Conservation (phyloP, 1,140 invertebrate species). For the Papilio dardanus region DNA sequence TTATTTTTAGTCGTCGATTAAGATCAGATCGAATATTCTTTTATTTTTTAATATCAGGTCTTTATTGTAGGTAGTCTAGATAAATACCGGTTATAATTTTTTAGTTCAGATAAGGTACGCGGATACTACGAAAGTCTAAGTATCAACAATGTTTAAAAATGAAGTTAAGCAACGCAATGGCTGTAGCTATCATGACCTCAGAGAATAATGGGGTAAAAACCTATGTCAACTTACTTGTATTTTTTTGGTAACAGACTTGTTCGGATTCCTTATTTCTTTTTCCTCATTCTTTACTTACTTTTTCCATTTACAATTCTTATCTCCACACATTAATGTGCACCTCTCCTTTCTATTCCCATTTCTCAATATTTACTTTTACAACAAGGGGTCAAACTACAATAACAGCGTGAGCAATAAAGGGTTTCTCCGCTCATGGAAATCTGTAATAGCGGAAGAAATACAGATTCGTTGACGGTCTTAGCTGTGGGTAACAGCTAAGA, state of each 20-base stretch:
- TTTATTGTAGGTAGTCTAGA: neutral
- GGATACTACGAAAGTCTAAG: neutral
- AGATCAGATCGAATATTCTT: neutral
- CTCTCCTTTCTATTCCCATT: too few species aligned
- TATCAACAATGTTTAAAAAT: neutral
- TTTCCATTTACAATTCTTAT: too few species aligned
- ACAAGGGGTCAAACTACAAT: too few species aligned
- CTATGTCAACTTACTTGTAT: neutral
- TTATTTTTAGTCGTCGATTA: conserved; percentile 6
- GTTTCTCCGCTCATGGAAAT: too few species aligned
- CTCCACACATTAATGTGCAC: too few species aligned
- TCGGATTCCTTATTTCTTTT: neutral
- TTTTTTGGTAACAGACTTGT: neutral
- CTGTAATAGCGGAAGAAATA: too few species aligned
- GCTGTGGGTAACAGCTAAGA: neutral
- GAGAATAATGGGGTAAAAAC: neutral
- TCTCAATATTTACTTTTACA: too few species aligned
- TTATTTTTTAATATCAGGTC: neutral
- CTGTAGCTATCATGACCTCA: neutral
- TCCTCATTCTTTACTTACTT: neutral
- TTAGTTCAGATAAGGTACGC: neutral
- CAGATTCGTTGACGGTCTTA: too few species aligned
- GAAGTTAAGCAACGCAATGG: neutral
- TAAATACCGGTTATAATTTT: neutral
- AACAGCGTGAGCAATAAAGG: too few species aligned